Base-by-base conservation (phyloP, 1,140 invertebrate genomes). In the Bombus sylvicola region DNA sequence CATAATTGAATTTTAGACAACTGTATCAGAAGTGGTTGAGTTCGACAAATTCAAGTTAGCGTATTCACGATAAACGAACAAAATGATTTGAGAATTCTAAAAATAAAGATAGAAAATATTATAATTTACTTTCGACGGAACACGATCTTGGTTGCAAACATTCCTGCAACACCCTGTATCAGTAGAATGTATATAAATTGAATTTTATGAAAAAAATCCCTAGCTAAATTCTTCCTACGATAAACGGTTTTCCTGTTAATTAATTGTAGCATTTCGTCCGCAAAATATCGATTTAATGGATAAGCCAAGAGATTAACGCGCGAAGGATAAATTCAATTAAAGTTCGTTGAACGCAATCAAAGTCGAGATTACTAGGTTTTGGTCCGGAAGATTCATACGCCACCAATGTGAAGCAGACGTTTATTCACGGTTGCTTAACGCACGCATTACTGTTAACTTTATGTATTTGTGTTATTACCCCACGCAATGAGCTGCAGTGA, bases 401-500 rank as follows among this genome's bases (percentile, higher is more conserved):
- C 15, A 15, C 2, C 31, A 66, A 31, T 4, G 8, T 0, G n/a
- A 68, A 53, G 18, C 31, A 18, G 25, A 34, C 37, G 43, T 28
- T 62, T 53, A 12, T 69, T 53, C 31, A 31, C 12, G n/a, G 2
- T 18, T 25, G 34, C 64, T 66, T n/a, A 66, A 2, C n/a, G 28
- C 18, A 47, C n/a, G 37, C 28, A 34, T 15, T 53, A 25, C n/a
- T 39, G 64, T 84, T 59, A 84, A 78, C 47, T 72, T 79, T 25
- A 39, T 15, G n/a, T 57, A 74, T 81, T 66, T 41, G 69, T 34
- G 69, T 81, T 74, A 81, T 85, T 90, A 90, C 89, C 80, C 37
- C 22, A 96, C 93, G 85, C 96, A 96, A 89, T 96, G 96, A 76
- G 94, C 96, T n/a, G 96, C 96, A 43, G 96, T 96, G 57, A 96